Base-by-base conservation (phyloP, 2,113 vertebrate genomes). In the Austrofundulus limnaeus region DNA sequence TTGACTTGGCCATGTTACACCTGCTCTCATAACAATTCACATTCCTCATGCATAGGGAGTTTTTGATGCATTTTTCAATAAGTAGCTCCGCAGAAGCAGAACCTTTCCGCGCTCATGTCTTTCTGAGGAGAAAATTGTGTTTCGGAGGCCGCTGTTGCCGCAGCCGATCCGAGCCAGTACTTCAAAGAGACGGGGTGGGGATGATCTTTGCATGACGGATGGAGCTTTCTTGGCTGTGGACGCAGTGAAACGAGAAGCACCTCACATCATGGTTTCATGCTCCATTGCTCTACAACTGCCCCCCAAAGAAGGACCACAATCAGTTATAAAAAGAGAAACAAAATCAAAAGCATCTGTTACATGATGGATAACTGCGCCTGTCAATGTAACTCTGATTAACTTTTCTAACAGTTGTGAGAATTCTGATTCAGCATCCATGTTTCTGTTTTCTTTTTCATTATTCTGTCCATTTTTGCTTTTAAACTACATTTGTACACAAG, bases 151-250 rank as follows among this genome's bases (percentile, higher is more conserved):
- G 52, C n/a, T 70, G 78, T 75, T 75, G 75, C 82, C 59, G 68
- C 67, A 69, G 47, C 73, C 84, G 53, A 87, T 77, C 76, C 69
- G 57, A 86, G 81, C 67, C 80, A 66, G 75, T 64, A 85, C 86
- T 88, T 91, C 87, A 92, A 90, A 92, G 88, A 53, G 80, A 70
- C 66, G n/a, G 72, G 68, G 72, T 43, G 47, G 72, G 69, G 63
- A 61, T 81, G 82, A 89, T 87, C 79, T 74, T 85, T 74, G 86
- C 87, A 90, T 89, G 90, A 87, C 80, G 78, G 87, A 91, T 89
- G 81, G 72, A 65, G 75, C 81, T 87, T 85, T 85, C 64, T 79
- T 57, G 54, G 65, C 77, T 75, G 80, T 64, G 76, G 80, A 71
- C 23, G 62, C 70, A 10, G n/a, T 12, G 38, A 41, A 77, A 61